Conservation (phyloP, 2,113 vertebrate genomes). For the Natator depressus region DNA sequence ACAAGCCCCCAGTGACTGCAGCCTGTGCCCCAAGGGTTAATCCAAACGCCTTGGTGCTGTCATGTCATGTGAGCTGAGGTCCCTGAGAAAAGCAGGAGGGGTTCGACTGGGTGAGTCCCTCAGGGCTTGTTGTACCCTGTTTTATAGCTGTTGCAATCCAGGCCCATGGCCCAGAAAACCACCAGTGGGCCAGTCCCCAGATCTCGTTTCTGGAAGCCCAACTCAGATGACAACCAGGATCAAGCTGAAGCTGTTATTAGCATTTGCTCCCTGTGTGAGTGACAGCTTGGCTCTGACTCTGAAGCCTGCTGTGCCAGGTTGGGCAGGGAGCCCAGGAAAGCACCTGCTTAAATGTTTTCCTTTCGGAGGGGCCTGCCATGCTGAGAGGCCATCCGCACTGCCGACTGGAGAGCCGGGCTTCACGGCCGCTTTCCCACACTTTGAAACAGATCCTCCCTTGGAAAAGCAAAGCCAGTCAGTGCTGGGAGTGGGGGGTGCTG, state of each 20-base stretch:
- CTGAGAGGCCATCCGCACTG: not conserved
- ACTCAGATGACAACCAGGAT: not conserved
- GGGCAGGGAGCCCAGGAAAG: not conserved
- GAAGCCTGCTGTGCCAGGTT: not conserved
- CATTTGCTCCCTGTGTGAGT: not conserved
- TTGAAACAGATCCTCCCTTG: not conserved
- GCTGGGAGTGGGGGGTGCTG: accelerated
- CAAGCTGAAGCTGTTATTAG: not conserved
- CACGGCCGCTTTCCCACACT: not conserved
- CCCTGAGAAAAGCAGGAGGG: not conserved
- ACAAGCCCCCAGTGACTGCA: not conserved
- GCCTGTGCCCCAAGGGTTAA: not conserved
- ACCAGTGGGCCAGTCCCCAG: not conserved
- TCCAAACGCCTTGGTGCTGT: not conserved
- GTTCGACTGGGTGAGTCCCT: not conserved
- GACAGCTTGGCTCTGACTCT: not conserved
- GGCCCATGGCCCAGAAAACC: not conserved
- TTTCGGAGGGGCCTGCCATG: not conserved
- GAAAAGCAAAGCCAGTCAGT: not conserved
- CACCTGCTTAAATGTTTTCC: not conserved
- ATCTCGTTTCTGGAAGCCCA: not conserved
- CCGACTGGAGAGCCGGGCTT: not conserved
- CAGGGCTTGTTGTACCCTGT: not conserved
- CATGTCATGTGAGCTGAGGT: not conserved
- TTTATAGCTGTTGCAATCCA: not conserved